Evolutionary conservation across 2,888 invertebrate species (phyloP).

Genomic region (Elegia similella): DNA sequence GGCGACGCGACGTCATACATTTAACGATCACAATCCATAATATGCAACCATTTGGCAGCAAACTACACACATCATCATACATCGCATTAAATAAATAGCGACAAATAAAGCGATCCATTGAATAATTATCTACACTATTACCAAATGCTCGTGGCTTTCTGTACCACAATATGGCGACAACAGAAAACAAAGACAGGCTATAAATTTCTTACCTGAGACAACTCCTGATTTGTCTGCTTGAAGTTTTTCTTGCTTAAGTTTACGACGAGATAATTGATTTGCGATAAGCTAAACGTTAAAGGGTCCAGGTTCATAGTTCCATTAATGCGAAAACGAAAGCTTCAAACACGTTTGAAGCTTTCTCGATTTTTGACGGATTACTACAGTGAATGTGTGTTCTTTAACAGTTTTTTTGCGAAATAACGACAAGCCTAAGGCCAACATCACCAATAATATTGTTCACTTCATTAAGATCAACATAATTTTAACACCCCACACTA

Average conservation of each 20-base stretch:
- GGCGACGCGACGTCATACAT: constrained; percentile 2
- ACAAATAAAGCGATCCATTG: constrained; percentile 13
- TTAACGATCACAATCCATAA: background rate
- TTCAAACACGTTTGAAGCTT: constrained; percentile 97
- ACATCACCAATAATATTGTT: constrained; percentile 77
- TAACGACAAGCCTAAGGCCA: constrained; percentile 70
- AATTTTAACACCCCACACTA: constrained; percentile 56
- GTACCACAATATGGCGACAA: constrained; percentile 74
- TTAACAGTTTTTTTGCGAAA: constrained; percentile 69
- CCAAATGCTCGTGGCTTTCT: constrained; percentile 44
- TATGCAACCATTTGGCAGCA: constrained; percentile 4
- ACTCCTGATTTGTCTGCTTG: constrained; percentile 93
- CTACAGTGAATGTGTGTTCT: constrained; percentile 70
- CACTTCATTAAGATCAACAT: constrained; percentile 64
- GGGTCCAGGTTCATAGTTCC: constrained; percentile 99
- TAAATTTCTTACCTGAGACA: constrained; percentile 89
- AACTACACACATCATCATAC: background rate
- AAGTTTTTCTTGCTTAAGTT: constrained; percentile 98
- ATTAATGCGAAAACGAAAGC: constrained; percentile 95
- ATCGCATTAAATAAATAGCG: constrained; percentile 4
- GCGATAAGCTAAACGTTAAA: constrained; percentile 98
- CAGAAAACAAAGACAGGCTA: constrained; percentile 61
- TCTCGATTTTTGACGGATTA: constrained; percentile 89
- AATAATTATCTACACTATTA: constrained; percentile 17
- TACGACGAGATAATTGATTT: constrained; percentile 98